Conservation (phyloP, 35 echinoderm and acorn worm genomes). For the Patiria miniata region DNA sequence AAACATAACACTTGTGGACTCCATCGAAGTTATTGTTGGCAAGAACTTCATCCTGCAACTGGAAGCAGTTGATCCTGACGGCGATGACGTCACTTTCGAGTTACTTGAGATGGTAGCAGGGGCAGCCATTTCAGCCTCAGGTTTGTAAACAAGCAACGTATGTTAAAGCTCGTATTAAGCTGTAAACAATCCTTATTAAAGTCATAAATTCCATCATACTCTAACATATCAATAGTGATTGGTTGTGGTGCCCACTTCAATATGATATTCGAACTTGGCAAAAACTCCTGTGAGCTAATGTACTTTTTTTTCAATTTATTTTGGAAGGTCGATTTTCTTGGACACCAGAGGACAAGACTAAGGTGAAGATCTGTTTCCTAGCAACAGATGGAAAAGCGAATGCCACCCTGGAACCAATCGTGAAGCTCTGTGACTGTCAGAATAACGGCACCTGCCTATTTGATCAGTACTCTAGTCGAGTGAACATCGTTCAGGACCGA, state of each 20-base stretch:
- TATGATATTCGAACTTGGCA: too few species aligned
- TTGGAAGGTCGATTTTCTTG: background rate
- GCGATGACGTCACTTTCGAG: conserved; percentile 47
- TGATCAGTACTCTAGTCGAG: too few species aligned
- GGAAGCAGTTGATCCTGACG: conserved; percentile 52
- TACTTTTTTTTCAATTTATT: too few species aligned
- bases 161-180: too few species aligned
- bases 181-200: too few species aligned
- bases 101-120: conserved; percentile 31
- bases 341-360: background rate
- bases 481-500: too few species aligned
- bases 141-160: too few species aligned
- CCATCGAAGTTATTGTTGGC: conserved; percentile 34
- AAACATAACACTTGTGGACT: conserved; percentile 45
- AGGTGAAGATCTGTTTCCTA: background rate
- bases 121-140: conserved; percentile 20
- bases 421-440: conserved; percentile 8
- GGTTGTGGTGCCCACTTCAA: too few species aligned
- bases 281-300: too few species aligned
- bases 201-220: too few species aligned
- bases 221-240: too few species aligned
- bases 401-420: background rate
- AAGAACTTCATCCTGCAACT: conserved; percentile 35
- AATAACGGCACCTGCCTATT: background rate
- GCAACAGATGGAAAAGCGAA: background rate